Conservation (phyloP, 2,797 vertebrate species). For the Platyrinchus mystaceus region DNA sequence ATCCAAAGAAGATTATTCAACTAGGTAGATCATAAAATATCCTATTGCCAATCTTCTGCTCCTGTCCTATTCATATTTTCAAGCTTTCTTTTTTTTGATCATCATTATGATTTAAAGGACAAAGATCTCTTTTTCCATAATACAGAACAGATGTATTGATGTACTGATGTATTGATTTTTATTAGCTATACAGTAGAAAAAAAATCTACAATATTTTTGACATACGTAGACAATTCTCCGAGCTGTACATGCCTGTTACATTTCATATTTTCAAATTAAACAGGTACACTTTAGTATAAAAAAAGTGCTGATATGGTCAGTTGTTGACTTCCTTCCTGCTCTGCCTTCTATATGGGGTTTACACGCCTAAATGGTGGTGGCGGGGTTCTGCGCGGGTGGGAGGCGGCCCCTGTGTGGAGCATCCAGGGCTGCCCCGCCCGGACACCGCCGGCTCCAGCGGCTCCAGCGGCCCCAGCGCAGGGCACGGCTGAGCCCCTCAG, state of each 20-base stretch:
- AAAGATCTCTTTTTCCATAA: neutral
- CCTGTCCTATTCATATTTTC: neutral
- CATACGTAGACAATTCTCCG: rapidly evolving
- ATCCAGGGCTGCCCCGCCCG: no score
- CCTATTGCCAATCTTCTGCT: neutral
- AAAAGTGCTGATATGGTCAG: neutral
- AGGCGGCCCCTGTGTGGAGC: no score
- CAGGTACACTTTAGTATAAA: neutral
- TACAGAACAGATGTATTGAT: neutral
- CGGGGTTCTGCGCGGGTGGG: neutral
- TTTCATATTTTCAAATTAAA: neutral
- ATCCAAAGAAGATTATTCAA: neutral
- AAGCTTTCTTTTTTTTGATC: neutral
- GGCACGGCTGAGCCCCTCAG: neutral
- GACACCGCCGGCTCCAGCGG: neutral
- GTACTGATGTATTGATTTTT: neutral
- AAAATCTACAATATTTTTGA: neutral
- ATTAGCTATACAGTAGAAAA: neutral
- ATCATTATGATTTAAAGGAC: neutral
- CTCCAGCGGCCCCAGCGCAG: neutral
- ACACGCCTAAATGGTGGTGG: rapidly evolving
- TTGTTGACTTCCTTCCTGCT: neutral
- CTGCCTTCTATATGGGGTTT: rapidly evolving
- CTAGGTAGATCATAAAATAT: neutral
- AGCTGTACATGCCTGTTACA: neutral